Evolutionary conservation across 2,113 vertebrate species (phyloP).

Genomic region (Hippocampus comes): DNA sequence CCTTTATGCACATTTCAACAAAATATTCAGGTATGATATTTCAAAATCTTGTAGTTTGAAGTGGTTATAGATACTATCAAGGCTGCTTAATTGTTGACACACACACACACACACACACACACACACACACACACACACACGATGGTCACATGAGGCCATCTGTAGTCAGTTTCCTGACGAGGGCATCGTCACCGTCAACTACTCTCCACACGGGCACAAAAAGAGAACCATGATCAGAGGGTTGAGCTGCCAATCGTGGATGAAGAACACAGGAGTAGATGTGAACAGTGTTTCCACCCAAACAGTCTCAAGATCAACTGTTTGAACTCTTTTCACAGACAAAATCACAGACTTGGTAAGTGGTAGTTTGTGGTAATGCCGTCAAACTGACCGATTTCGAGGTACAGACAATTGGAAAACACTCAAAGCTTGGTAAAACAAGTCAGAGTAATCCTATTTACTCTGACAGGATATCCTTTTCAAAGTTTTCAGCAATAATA

Average conservation of each 20-base stretch:
- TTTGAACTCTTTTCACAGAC: conserved; percentile 3
- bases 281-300: conserved; percentile 49
- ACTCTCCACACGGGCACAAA: neutral
- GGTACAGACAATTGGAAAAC: conserved; percentile 33
- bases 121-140: neutral
- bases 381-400: conserved; percentile 73
- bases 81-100: too few relatives aligned
- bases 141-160: neutral
- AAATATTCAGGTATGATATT: too few relatives aligned
- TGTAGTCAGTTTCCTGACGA: neutral
- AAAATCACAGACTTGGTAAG: conserved; percentile 24
- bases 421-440: conserved; percentile 34
- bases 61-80: too few relatives aligned
- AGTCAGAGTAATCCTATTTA: conserved; percentile 35
- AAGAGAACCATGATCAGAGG: conserved; percentile 53
- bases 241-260: conserved; percentile 67
- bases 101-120: too few relatives aligned
- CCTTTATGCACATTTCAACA: too few relatives aligned
- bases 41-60: too few relatives aligned
- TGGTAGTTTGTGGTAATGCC: conserved; percentile 68
- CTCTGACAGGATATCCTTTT: conserved; percentile 21
- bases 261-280: conserved; percentile 67
- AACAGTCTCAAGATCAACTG: conserved; percentile 22
- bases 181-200: neutral
- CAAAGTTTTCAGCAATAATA: conserved; percentile 28